phyloP scores from a whole-genome alignment of 2,113 vertebrate genomes.

The Oncorhynchus keta region DNA sequence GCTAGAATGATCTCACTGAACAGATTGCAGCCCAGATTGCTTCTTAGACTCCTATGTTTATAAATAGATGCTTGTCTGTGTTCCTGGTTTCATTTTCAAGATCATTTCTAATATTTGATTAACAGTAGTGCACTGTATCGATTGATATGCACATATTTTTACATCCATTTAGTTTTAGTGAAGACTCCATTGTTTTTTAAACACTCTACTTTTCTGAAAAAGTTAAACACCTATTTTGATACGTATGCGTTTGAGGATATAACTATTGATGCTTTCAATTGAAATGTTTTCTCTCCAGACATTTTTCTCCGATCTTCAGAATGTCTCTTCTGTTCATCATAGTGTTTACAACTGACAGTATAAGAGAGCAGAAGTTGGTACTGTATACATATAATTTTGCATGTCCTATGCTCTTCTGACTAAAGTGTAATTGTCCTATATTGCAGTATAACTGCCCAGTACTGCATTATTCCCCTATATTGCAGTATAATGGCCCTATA shows the following conservation, averaged over 20 bases:
- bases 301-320: no score
- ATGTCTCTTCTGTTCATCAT: background rate
- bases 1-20: constrained; percentile 63
- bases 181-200: background rate
- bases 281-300: no score
- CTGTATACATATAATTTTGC: constrained; percentile 9
- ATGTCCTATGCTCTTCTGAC: constrained; percentile 23
- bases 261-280: background rate
- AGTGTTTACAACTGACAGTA: background rate
- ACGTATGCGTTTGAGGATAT: background rate
- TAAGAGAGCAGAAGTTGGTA: background rate
- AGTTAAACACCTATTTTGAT: background rate
- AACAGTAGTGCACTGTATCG: constrained; percentile 14
- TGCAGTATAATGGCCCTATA: no score
- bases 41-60: constrained; percentile 59
- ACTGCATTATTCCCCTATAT: no score
- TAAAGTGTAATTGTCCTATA: background rate
- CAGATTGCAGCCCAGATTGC: constrained; percentile 72
- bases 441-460: no score
- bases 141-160: constrained; percentile 1
- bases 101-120: constrained; percentile 41
- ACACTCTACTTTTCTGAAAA: background rate
- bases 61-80: constrained; percentile 51
- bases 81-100: constrained; percentile 48
- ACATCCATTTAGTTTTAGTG: background rate